Percentiles rank a stretch among this genome's conserved stretches.
These are phyloP conservation scores for Podarcis cretensis DNA, from an alignment of 2,113 vertebrate genomes.

Conservation along the genomic window DNA sequence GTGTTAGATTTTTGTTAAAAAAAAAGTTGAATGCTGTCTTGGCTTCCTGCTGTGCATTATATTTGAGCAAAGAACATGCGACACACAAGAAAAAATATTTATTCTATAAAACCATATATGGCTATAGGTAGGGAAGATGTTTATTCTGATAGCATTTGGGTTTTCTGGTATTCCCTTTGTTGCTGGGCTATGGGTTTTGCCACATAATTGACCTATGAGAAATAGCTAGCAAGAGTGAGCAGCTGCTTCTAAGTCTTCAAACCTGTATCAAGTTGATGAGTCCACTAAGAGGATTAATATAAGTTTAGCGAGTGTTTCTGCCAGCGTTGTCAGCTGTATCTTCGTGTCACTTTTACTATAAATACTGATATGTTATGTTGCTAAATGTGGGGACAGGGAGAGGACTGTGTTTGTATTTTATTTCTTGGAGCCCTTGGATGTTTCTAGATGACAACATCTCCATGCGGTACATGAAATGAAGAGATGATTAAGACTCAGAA, in stretches of 20 bases:
- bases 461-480: not conserved
- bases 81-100: not conserved
- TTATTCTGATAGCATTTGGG: not conserved
- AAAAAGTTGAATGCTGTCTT: not conserved
- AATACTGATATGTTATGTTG: not conserved
- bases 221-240: slow-evolving; percentile 1
- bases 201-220: not conserved
- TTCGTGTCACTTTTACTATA: not conserved
- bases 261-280: slow-evolving; percentile 47
- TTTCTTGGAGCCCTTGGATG: slow-evolving; percentile 21
- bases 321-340: slow-evolving; percentile 26
- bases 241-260: slow-evolving; percentile 29
- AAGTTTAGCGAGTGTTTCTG: slow-evolving; percentile 31
- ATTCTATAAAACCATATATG: not conserved
- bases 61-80: not conserved
- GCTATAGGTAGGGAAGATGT: not conserved
- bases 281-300: slow-evolving; percentile 41
- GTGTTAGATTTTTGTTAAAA: not conserved
- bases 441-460: slow-evolving; percentile 28
- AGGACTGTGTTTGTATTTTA: slow-evolving; percentile 37
- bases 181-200: not conserved
- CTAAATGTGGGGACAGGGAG: slow-evolving; percentile 11
- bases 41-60: not conserved
- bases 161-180: not conserved
- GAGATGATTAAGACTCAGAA: not conserved